phyloP scores from a whole-genome alignment of 1,140 invertebrate genomes.

The Drosophila athabasca region DNA sequence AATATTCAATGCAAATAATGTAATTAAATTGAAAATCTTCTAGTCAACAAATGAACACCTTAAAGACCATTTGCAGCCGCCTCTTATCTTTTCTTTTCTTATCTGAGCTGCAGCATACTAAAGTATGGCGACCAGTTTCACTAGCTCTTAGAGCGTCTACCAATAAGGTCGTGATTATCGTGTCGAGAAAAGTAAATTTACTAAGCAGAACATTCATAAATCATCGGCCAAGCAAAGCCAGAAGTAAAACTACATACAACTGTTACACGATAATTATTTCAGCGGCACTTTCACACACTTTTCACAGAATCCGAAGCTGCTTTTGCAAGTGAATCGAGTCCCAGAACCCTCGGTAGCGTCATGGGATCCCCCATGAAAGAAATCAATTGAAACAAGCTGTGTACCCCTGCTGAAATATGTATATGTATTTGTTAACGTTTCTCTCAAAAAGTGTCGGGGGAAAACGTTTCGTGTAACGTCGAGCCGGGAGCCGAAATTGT shows the following conservation, averaged over 20 bases:
- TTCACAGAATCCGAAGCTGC: too few species aligned
- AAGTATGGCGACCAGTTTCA: not conserved
- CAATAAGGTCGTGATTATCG: constrained; percentile 12
- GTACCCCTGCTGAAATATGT: too few species aligned
- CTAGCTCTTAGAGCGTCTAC: constrained; percentile 3
- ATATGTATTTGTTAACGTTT: too few species aligned
- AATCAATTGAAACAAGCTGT: too few species aligned
- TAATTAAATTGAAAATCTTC: too few species aligned
- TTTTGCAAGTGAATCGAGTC: too few species aligned
- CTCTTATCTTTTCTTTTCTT: constrained; percentile 15
- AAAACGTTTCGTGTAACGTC: not conserved
- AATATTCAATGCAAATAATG: too few species aligned
- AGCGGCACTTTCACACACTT: too few species aligned
- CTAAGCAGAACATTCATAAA: constrained; percentile 33
- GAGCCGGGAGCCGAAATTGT: constrained; percentile 10
- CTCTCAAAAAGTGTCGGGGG: too few species aligned
- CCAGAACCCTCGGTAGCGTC: too few species aligned
- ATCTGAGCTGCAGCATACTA: constrained; percentile 2
- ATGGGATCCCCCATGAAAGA: too few species aligned
- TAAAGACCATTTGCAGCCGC: not conserved
- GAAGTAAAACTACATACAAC: constrained; percentile 31
- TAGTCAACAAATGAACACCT: constrained; percentile 3
- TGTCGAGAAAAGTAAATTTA: constrained; percentile 15
- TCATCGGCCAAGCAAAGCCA: constrained; percentile 13
- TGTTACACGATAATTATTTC: too few species aligned